Base-by-base conservation (phyloP, 2,888 invertebrate species). In the Oscheius sp. region DNA sequence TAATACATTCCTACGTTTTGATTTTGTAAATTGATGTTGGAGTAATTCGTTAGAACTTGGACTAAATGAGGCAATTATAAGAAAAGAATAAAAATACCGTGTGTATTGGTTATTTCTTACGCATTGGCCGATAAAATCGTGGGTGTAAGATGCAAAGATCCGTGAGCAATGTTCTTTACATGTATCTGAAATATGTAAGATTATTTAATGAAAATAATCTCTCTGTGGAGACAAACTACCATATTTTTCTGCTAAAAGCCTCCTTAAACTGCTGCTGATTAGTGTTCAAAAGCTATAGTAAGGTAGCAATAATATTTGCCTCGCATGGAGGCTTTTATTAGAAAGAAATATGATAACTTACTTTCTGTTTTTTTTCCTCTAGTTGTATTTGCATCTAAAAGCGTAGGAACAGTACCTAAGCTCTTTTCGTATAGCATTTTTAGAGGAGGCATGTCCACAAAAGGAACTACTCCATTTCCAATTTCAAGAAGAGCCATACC, bases 351-450 rank as follows among this genome's bases (percentile, higher is more conserved):
- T n/a, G n/a, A n/a, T n/a, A n/a, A n/a, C n/a, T n/a, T n/a, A n/a
- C 48, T 48, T 10, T 2, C 0, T 25, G 37, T 12, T 20, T 17
- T 17, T 29, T 33, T 33, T 20, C 39, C 69, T n/a, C 61, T 64
- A 52, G 68, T 42, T n/a, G 92, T 92, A 10, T 91, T 90, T 79
- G 90, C 90, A 88, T 93, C 93, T 31, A 93, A 88, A 68, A 93
- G 88, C 71, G 91, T 92, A 5, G 93, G 93, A 0, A 91, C 87
- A 37, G 87, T 87, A n/a, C 94, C 94, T 65, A 50, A 17, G 20
- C 93, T 90, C 88, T 95, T 95, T 88, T 95, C 94, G 3, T 93
- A 92, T 79, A 94, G 90, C 94, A 95, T 94, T 82, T 94, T 90
- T 0, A 95, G 93, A n/a, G 91, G 91, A 5, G 92, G 91, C 84